phyloP scores from a whole-genome alignment of 2,113 vertebrate genomes.

The Ctenodactylus gundi region DNA sequence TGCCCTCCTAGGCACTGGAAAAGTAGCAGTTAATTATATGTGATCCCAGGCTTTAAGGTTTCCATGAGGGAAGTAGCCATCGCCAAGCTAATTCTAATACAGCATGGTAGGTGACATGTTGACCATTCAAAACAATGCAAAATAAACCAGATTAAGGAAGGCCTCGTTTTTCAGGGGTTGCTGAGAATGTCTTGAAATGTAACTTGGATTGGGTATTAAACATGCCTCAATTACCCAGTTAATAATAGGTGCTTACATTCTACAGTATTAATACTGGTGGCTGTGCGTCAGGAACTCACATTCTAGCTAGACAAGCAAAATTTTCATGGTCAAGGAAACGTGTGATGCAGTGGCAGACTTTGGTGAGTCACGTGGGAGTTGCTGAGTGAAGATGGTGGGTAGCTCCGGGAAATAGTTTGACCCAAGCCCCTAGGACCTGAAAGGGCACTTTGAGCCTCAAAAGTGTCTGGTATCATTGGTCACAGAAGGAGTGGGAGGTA shows the following conservation, averaged over 20 bases:
- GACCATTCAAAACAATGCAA: background rate
- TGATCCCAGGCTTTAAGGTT: background rate
- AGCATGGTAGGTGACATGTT: background rate
- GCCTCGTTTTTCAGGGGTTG: background rate
- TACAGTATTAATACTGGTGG: background rate
- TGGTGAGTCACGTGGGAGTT: background rate
- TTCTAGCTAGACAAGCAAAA: background rate
- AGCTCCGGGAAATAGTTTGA: background rate
- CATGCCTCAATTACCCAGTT: background rate
- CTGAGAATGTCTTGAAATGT: background rate
- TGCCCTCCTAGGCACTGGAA: background rate
- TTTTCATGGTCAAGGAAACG: background rate
- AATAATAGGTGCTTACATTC: background rate
- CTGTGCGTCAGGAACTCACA: background rate
- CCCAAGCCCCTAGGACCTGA: background rate
- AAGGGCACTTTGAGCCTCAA: background rate
- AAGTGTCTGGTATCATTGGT: accelerated
- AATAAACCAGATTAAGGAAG: background rate
- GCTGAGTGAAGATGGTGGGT: background rate
- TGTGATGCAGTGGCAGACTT: background rate
- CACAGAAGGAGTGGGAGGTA: background rate
- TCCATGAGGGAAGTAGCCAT: background rate
- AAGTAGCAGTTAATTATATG: background rate
- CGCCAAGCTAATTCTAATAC: accelerated
- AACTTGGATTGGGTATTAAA: background rate